phyloP scores from a whole-genome alignment of 2,797 vertebrate species.

The Anas georgica region DNA sequence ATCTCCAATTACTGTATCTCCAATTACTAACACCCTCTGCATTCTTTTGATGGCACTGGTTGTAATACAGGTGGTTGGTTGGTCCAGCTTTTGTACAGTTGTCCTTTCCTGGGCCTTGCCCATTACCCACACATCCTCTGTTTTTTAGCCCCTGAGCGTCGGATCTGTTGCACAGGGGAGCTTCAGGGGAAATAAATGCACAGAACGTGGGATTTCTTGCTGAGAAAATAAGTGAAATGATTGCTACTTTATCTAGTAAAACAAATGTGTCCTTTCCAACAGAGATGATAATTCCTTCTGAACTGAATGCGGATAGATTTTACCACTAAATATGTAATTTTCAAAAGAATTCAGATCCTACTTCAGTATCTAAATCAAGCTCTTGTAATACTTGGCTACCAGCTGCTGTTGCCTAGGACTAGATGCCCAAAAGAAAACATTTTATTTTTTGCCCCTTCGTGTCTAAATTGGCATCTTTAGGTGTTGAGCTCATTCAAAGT shows the following conservation, averaged over 20 bases:
- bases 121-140: neutral
- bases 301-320: neutral
- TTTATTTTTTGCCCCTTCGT: neutral
- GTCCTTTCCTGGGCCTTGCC: neutral
- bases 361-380: constrained; percentile 5
- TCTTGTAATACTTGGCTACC: neutral
- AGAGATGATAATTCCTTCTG: constrained; percentile 10
- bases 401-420: neutral
- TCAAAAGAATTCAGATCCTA: neutral
- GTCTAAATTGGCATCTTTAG: neutral
- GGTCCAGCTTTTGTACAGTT: neutral
- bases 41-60: neutral
- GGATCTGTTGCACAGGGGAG: neutral
- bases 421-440: neutral
- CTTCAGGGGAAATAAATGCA: neutral
- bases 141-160: neutral
- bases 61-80: neutral
- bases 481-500: neutral
- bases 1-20: neutral
- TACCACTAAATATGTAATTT: neutral
- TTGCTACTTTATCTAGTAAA: constrained; percentile 53
- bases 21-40: neutral
- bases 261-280: constrained; percentile 35
- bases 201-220: neutral
- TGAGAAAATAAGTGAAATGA: constrained; percentile 36